A percentile compares a stretch with the other conserved stretches of the same genome.
phyloP scores from a whole-genome alignment of 2,113 vertebrate genomes.

The Lanius ludovicianus region DNA sequence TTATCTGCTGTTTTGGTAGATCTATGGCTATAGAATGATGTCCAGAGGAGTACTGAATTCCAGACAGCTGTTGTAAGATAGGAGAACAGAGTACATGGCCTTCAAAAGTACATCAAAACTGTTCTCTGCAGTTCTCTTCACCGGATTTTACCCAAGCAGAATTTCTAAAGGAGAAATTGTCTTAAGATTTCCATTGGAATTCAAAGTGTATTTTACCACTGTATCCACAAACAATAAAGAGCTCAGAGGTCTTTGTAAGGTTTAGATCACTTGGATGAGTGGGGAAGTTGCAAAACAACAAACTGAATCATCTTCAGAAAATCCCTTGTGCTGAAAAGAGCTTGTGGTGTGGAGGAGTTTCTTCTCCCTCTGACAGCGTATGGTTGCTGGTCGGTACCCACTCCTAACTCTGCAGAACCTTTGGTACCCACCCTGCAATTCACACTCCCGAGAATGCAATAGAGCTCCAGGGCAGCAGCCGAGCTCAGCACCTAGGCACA shows the following conservation, averaged over 20 bases:
- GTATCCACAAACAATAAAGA: not conserved
- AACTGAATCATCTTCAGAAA: not conserved
- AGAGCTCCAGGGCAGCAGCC: not conserved
- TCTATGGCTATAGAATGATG: not conserved
- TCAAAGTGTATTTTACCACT: not conserved
- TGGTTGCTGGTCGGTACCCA: too few relatives aligned
- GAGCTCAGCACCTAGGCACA: accelerated
- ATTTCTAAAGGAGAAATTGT: not conserved
- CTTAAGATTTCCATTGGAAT: not conserved
- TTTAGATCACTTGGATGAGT: not conserved
- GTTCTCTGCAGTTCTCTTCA: not conserved
- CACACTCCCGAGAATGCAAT: not conserved
- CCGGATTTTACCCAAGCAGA: not conserved
- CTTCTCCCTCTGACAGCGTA: not conserved
- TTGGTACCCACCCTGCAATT: not conserved
- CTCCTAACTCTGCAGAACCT: not conserved
- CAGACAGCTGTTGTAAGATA: not conserved
- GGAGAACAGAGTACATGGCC: not conserved
- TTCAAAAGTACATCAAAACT: not conserved
- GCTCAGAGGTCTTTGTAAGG: not conserved
- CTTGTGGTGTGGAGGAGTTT: not conserved
- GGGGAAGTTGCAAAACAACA: not conserved
- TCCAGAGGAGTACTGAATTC: not conserved
- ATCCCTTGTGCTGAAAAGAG: not conserved
- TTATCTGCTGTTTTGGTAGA: not conserved